Percentiles rank a stretch among this genome's conserved stretches.
Evolutionary conservation across 2,797 vertebrate genomes (phyloP).

Genomic region (Rhodeus uyekii): DNA sequence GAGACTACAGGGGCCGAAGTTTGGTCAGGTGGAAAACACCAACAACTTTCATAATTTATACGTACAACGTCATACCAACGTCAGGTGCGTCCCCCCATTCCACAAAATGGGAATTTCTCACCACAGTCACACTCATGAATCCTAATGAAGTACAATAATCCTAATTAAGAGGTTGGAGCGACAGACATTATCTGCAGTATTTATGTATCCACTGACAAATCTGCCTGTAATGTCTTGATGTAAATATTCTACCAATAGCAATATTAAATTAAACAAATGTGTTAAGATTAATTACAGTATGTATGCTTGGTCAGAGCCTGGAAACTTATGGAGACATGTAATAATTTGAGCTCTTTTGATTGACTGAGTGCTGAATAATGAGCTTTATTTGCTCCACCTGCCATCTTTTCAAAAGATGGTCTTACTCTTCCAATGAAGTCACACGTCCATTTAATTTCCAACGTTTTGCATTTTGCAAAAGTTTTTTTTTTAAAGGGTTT

Average conservation of each 20-base stretch:
- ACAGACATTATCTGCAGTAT: background rate
- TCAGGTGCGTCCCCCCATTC: constrained; percentile 78
- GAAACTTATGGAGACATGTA: background rate
- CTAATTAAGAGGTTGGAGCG: background rate
- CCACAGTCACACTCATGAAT: background rate
- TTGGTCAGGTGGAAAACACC: constrained; percentile 92
- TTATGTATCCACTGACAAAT: background rate
- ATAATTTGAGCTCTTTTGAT: background rate
- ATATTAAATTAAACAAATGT: background rate
- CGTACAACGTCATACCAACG: constrained; percentile 96
- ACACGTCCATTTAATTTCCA: background rate
- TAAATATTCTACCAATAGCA: background rate
- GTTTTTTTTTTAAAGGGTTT: background rate
- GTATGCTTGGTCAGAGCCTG: background rate
- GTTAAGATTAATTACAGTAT: background rate
- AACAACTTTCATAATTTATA: constrained; percentile 99
- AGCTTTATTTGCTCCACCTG: background rate
- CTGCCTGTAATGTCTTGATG: background rate
- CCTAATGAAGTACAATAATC: background rate
- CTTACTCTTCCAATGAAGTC: background rate
- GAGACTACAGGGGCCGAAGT: constrained; percentile 92
- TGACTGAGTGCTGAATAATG: background rate
- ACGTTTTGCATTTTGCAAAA: background rate
- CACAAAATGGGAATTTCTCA: background rate
- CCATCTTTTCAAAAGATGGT: background rate